phyloP scores from a whole-genome alignment of 1,140 invertebrate genomes.

The Luehdorfia chinensis region DNA sequence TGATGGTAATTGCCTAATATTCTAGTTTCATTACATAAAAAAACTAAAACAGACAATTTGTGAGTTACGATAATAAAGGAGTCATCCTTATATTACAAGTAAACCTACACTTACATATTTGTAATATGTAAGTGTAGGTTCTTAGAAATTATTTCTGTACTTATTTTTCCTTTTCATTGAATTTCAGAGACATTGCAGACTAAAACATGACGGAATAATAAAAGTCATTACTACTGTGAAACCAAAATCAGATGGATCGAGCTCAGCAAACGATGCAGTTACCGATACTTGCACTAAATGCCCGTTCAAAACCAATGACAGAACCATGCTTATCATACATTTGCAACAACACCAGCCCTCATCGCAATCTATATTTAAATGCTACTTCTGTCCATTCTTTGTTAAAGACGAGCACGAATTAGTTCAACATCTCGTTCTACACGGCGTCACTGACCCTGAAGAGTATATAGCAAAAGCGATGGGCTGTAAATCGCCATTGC shows the following conservation, averaged over 20 bases:
- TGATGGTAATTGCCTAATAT: too few relatives aligned
- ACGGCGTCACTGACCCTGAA: constrained; percentile 68
- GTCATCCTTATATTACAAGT: too few relatives aligned
- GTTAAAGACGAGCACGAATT: constrained; percentile 78
- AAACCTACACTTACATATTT: too few relatives aligned
- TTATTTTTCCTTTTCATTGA: too few relatives aligned
- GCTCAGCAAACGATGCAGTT: constrained; percentile 52
- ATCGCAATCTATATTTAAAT: constrained; percentile 85
- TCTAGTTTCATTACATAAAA: too few relatives aligned
- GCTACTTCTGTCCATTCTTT: constrained; percentile 88
- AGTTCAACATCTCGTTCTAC: constrained; percentile 64
- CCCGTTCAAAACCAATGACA: constrained; percentile 83
- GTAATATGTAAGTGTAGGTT: too few relatives aligned
- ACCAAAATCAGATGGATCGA: constrained; percentile 46
- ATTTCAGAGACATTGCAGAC: constrained; percentile 84
- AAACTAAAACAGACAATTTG: too few relatives aligned
- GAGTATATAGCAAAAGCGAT: constrained; percentile 64
- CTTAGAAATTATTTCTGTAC: too few relatives aligned
- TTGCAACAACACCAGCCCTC: constrained; percentile 84
- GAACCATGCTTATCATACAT: constrained; percentile 82
- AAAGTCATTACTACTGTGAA: constrained; percentile 79
- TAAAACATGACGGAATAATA: constrained; percentile 85
- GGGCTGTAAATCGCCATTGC: constrained; percentile 51
- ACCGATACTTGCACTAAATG: constrained; percentile 82
- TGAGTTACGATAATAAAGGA: too few relatives aligned